Evolutionary conservation across 2,113 vertebrate genomes (phyloP), one percentile per base, ranked within the genome.

Genomic region (Poeciliopsis prolifica): DNA sequence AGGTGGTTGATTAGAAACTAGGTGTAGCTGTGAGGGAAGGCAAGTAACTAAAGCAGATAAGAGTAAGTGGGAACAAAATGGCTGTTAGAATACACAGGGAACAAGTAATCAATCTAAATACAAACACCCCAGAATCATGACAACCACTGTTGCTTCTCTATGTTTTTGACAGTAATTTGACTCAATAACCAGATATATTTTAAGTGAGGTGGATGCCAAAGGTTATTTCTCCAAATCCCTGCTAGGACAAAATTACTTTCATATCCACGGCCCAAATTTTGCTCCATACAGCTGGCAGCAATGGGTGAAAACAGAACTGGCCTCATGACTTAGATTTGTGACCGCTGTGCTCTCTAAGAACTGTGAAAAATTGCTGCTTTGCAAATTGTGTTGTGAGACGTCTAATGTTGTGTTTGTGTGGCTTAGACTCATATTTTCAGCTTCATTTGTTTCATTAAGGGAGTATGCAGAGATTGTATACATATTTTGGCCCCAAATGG

Each of bases 191-290:
- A 65, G 65, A 72, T 78, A 82, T 63, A 76, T 86, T 74, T 63
- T 69, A 84, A 83, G 81, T 81, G 88, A 89, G 86, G 87, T 87
- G 87, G 83, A 80, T 84, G 86, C 81, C 82, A 87, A 83, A 88
- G 72, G 80, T 85, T 85, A 89, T 82, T 81, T 87, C 85, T 86
- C 76, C 87, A 64, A 63, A 60, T 42, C 77, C 67, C 77, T 81
- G 85, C 85, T 81, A 82, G 84, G 31, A 66, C 51, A 77, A 67
- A 87, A 87, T 83, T 79, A 88, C 77, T 86, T 83, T 88, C 65
- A 86, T 72, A 77, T 72, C 54, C 72, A 68, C 61, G 6, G 29
- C 77, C 78, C 82, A 88, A 85, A 81, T 73, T 66, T 78, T 17
- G 69, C 3, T 84, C 83, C 44, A 75, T 81, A 71, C 73, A 81